Percentiles rank a stretch among this genome's conserved stretches.
Conservation (phyloP, 2,888 invertebrate genomes). For the Cantharis rustica region DNA sequence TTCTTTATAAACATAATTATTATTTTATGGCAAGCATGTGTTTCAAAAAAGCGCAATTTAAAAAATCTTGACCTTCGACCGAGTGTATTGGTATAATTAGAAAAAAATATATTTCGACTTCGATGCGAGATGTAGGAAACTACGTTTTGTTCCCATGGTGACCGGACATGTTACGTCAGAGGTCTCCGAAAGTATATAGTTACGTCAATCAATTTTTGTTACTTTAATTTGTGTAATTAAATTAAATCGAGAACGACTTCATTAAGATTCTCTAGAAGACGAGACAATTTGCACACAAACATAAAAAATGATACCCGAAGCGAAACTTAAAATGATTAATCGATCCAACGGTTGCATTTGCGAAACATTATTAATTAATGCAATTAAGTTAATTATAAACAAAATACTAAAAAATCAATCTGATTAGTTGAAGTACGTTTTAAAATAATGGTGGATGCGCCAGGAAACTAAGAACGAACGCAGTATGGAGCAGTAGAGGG, state of each 20-base stretch:
- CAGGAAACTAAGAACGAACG: slow-evolving; percentile 23
- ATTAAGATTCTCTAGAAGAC: background rate
- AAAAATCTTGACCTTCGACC: slow-evolving; percentile 13
- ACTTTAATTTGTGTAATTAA: slow-evolving; percentile 4
- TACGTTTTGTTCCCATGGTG: slow-evolving; percentile 34
- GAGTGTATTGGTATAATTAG: slow-evolving; percentile 20
- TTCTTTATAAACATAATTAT: slow-evolving; percentile 11
- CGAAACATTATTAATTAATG: background rate
- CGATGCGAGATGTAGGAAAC: slow-evolving; percentile 28
- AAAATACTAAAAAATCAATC: background rate
- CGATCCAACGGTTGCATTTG: background rate
- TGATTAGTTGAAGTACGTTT: slow-evolving; percentile 6
- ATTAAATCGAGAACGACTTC: slow-evolving; percentile 12
- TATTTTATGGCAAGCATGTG: slow-evolving; percentile 7
- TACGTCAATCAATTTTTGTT: slow-evolving; percentile 10
- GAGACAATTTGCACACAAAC: background rate
- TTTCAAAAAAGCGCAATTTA: slow-evolving; percentile 9
- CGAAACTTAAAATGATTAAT: background rate
- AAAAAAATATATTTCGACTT: slow-evolving; percentile 20
- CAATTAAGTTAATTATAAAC: background rate
- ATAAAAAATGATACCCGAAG: background rate
- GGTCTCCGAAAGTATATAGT: slow-evolving; percentile 21
- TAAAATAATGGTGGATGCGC: slow-evolving; percentile 30
- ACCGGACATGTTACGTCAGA: slow-evolving; percentile 35
- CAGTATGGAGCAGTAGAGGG: slow-evolving; percentile 23